Percentiles rank a stretch among this genome's conserved stretches.
These are phyloP conservation scores for Sus cebifrons DNA, from an alignment of 2,797 vertebrate genomes.

Conservation along the genomic window DNA sequence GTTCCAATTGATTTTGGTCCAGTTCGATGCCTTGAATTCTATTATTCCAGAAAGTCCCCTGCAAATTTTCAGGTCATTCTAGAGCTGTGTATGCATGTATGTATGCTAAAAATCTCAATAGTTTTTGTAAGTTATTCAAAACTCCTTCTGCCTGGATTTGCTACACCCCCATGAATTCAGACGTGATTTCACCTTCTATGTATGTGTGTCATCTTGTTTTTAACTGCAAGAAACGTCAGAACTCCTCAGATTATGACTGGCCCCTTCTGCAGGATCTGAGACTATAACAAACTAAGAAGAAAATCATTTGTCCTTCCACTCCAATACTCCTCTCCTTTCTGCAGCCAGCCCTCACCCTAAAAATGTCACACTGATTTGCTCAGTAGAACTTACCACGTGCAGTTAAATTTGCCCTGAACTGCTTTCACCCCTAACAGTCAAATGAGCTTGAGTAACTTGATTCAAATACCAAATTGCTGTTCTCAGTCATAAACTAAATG, in stretches of 20 bases:
- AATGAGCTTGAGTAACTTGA: neutral
- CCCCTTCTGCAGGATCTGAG: neutral
- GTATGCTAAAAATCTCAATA: neutral
- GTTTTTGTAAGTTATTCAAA: constrained; percentile 20
- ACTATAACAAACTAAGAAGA: constrained; percentile 10
- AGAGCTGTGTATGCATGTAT: neutral
- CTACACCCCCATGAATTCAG: neutral
- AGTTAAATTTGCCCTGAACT: constrained; percentile 15
- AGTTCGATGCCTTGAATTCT: constrained; percentile 12
- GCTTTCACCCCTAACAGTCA: neutral
- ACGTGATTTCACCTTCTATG: neutral
- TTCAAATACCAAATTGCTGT: constrained; percentile 52
- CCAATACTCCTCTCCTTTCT: constrained; percentile 1
- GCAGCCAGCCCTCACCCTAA: neutral
- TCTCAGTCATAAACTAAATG: constrained; percentile 39
- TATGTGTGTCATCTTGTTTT: constrained; percentile 13
- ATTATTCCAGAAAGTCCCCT: constrained; percentile 9
- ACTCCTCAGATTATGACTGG: neutral
- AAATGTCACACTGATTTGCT: neutral
- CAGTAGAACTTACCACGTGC: neutral
- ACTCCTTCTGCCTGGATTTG: neutral
- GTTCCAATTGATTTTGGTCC: neutral
- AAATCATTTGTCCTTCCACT: neutral
- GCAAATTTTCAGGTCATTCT: neutral
- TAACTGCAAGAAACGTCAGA: constrained; percentile 19